Evolutionary conservation across 2,113 vertebrate species (phyloP), one percentile per base, ranked within the genome.

Genomic region (Cyanistes caeruleus): DNA sequence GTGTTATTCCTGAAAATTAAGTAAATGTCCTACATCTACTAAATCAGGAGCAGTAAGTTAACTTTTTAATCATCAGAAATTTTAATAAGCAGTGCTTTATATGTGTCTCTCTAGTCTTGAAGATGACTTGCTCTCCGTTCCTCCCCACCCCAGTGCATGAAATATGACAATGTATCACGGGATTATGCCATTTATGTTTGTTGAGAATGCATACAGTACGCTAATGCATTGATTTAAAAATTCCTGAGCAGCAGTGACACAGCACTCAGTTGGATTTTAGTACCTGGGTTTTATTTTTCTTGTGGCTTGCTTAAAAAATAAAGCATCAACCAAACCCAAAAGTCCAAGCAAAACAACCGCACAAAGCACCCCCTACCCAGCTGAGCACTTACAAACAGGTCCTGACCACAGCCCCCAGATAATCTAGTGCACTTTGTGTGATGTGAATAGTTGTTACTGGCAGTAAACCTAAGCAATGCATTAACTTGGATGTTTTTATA

Each of bases 321-420:
- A 55, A 7, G 10, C 25, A 46, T 37, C 25, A 25, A 11, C 33
- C 44, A 81, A 37, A 44, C 15, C 15, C 33, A 28, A 48, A 60
- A 27, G 21, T 37, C 15, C 12, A 43, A 80, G 49, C 3, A 41
- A 62, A 65, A 44, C 24, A 23, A 3, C 17, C 17, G 9, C 28
- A 3, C 14, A 23, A 53, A 67, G 62, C 8, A 18, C 4, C 4
- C 18, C 13, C 11, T 16, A 3, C 10, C 12, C 52, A 44, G 0
- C 24, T 23, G 25, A 15, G 3, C 39, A 28, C 5, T 37, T 52
- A 12, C 21, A 56, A 90, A 23, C 27, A 67, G 52, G 14, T 49
- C 25, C 35, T 75, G 52, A 49, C 3, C 70, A 43, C 14, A 48
- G 9, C 14, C 8, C 11, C 30, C 13, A 41, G 19, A 20, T 69